Evolutionary conservation across 53 echinoderm and acorn worm species (phyloP), one percentile per base, ranked within the genome.

Genomic region (Astropecten irregularis): DNA sequence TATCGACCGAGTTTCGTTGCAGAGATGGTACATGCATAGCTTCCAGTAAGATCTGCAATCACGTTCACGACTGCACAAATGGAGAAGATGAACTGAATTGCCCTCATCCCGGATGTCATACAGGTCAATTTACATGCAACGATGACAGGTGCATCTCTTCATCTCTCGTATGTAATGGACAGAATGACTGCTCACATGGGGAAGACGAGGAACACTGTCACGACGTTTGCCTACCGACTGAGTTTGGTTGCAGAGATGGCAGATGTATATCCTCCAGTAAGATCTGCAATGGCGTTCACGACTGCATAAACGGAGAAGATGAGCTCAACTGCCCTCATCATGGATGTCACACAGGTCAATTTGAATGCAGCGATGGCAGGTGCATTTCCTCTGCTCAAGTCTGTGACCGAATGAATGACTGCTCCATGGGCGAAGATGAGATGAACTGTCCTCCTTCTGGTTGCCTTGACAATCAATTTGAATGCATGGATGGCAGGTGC

Each of bases 71-170:
- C 29, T 82, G 84, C 21, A 26, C 11, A 6, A 4, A 50, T 32
- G 67, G 66, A 2, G 67, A 88, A 49, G 91, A 91, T 25, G 91
- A 91, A 42, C 48, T 19, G 8, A 76, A 57, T 4, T 91, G 88
- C 28, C 48, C 49, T 1, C 40, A 26, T 22, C 49, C 66, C 16
- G 61, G 22, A 1, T 35, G 32, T 2, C 39, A 36, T 9, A 23
- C 48, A 14, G 51, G 25, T 3, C 49, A 82, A 18, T 81, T 87
- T 9, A 34, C 42, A 9, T 87, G 87, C n/a, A 37, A 35, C 22
- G 46, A 64, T 28, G 63, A 64, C 32, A 25, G 26, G 15, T 64
- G 63, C 31, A 40, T 81, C 22, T 33, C 2, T 4, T 16, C 53
- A 21, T 11, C 21, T 0, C 31, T 32, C 4, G 76, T 76, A 0